phyloP scores from a whole-genome alignment of 2,888 invertebrate genomes.

The Matsumyia berberina region DNA sequence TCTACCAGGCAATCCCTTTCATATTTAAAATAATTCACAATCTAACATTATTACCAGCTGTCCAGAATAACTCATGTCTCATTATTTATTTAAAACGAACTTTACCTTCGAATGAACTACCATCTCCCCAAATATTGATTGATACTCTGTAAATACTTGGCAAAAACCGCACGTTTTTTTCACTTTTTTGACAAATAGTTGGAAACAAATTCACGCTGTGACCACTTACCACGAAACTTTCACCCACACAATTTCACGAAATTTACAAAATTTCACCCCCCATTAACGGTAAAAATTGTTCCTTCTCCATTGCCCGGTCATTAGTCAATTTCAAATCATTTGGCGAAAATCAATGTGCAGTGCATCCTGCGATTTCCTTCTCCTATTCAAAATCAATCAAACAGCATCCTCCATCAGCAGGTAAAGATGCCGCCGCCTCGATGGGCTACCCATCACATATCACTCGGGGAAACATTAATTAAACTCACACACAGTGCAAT shows the following conservation, averaged over 20 bases:
- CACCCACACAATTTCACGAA: conserved; percentile 16
- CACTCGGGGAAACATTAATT: conserved; percentile 65
- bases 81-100: too few relatives aligned
- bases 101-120: too few relatives aligned
- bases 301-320: conserved; percentile 61
- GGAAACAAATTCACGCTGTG: conserved; percentile 19
- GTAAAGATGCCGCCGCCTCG: conserved; percentile 40
- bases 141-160: conserved; percentile 1
- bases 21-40: too few relatives aligned
- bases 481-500: conserved; percentile 15
- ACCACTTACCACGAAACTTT: conserved; percentile 30
- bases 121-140: not conserved
- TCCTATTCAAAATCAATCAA: conserved; percentile 72
- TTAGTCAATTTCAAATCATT: conserved; percentile 64
- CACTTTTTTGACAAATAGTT: conserved; percentile 1
- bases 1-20: too few relatives aligned
- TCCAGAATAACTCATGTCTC: too few relatives aligned
- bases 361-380: conserved; percentile 51
- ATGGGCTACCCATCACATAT: conserved; percentile 56
- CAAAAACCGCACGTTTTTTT: not conserved
- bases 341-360: conserved; percentile 39
- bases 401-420: conserved; percentile 28
- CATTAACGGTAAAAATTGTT: conserved; percentile 47
- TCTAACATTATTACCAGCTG: too few relatives aligned
- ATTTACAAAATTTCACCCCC: conserved; percentile 13